Percentiles rank a stretch among this genome's conserved stretches.
Evolutionary conservation across 2,888 invertebrate species (phyloP).

Genomic region (Plebejus argus): DNA sequence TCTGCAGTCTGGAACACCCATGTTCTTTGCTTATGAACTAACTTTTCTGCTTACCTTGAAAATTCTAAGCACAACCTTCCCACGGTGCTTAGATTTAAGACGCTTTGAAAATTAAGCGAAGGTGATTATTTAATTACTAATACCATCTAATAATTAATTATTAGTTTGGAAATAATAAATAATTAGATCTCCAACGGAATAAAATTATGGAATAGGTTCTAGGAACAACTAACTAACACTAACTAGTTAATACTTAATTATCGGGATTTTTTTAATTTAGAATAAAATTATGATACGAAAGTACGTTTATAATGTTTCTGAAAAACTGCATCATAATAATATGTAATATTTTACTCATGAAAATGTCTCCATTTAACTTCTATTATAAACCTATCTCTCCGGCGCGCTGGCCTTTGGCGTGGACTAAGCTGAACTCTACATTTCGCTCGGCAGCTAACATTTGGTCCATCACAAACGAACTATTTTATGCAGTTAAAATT

Average conservation of each 20-base stretch:
- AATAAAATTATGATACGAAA: no score
- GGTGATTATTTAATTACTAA: no score
- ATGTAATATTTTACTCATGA: neutral
- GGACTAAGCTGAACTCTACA: neutral
- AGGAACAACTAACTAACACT: no score
- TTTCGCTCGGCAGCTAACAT: neutral
- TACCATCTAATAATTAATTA: no score
- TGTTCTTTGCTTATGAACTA: conserved; percentile 5
- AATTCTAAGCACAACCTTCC: neutral
- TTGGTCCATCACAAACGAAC: conserved; percentile 4
- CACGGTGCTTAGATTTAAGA: neutral
- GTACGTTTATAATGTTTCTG: no score
- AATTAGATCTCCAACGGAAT: no score
- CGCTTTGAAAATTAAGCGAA: neutral
- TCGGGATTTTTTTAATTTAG: no score
- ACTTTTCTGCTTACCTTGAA: conserved; percentile 4
- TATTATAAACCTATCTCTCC: neutral
- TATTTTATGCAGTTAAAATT: neutral
- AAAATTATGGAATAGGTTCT: no score
- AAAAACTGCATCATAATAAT: no score
- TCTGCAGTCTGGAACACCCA: neutral
- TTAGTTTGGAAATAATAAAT: no score
- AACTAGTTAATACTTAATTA: no score
- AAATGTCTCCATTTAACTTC: neutral
- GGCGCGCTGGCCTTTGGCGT: neutral